Base-by-base conservation (phyloP, 2,797 vertebrate genomes). In the Streptopelia turtur region DNA sequence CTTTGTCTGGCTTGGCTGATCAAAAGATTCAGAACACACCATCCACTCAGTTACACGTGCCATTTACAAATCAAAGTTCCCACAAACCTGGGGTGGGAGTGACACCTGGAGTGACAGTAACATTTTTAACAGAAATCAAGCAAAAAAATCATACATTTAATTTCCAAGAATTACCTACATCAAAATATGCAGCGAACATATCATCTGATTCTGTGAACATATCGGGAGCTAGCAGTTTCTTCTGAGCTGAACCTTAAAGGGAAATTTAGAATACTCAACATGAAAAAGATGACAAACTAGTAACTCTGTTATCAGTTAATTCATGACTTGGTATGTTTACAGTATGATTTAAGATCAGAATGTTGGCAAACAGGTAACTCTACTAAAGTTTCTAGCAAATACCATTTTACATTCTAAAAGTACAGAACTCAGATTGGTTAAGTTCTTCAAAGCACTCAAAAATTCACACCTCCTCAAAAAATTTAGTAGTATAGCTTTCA, bases 161-260 rank as follows among this genome's bases (percentile, higher is more conserved):
- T 31, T 41, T 77, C 63, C 33, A 85, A 95, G 95, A 95, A 93
- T 93, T 96, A 99, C 99, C 98, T 98, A 99, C 99, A 94, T 99
- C 99, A 98, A 99, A 99, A 98, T 99, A 99, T 3, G 99, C 99
- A 91, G 99, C 99, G 81, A 99, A 99, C 99, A 99, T 99, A 95
- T 99, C 99, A 91, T 99, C 99, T 16, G 99, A 99, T 97, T 99
- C 99, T 31, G 98, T 99, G 97, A 99, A 99, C 99, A 99, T 99
- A 95, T 99, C 99, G 2, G 99, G 99, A 92, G 99, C 99, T 33
- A 99, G 98, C 27, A 99, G 98, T 96, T 99, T 99, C 98, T 99
- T 99, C 94, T 99, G 98, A 96, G 99, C 98, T 90, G 98, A 98
- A 97, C 99, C 99, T 99, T 97, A 84, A 97, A 97, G 95, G 84